Base-by-base conservation (phyloP, 2,113 vertebrate genomes). In the Delphinus delphis region DNA sequence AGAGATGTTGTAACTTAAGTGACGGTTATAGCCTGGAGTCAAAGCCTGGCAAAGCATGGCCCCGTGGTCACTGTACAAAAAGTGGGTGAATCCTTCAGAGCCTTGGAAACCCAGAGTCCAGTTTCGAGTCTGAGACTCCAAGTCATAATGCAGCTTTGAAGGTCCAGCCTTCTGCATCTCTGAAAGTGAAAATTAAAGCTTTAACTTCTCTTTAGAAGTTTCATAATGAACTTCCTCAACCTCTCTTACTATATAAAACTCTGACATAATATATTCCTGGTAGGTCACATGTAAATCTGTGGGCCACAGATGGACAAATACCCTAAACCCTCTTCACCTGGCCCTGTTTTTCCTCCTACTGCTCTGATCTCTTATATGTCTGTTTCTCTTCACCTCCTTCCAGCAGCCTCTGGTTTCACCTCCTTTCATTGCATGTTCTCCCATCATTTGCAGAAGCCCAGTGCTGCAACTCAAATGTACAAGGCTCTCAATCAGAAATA, bases 201-300 rank as follows among this genome's bases (percentile, higher is more conserved):
- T 50, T 95, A 67, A 28, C 31, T 70, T 92, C 44, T 74, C 14
- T 88, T 63, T 53, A 47, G 41, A 94, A 65, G n/a, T 86, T 83
- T 90, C 88, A 53, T 41, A 96, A 92, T 81, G 12, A 95, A 81
- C 47, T 93, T 21, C 31, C 41, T 92, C 36, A 8, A 1, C 44
- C 31, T 94, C 62, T 76, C 17, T 95, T 77, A 53, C 28, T 60
- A 31, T 63, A 38, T 60, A 90, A 83, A 94, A 96, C n/a, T 73
- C 65, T 77, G 26, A 58, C 25, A 38, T 44, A 67, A 58, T 53
- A 77, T 73, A 58, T 65, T 85, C 44, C 38, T 77, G 15, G 53
- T 33, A 93, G 25, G 47, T n/a, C 44, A 50, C 15, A 8, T 86
- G 9, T 63, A 53, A 76, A 55, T 91, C 50, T 67, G 18, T 68